A percentile compares a stretch with the other conserved stretches of the same genome.
These are phyloP conservation scores for Prietella phreatophila DNA, from an alignment of 2,113 vertebrate genomes.

Conservation along the genomic window DNA sequence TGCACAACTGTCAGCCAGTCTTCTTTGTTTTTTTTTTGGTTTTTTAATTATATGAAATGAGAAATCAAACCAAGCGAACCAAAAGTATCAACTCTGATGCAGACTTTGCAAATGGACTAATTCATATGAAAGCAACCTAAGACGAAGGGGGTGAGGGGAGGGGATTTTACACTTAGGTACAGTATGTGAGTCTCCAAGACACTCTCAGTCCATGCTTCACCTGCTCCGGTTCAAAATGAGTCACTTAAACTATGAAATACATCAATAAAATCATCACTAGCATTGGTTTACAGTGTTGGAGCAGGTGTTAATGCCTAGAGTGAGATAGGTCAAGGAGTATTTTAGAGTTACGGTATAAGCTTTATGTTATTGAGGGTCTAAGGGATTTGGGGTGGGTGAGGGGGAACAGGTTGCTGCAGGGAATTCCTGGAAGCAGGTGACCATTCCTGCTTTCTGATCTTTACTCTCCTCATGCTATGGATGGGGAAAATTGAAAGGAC, in stretches of 20 bases:
- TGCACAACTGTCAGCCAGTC: not conserved
- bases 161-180: conserved; percentile 19
- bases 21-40: not conserved
- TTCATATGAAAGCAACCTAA: conserved; percentile 14
- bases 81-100: not conserved
- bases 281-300: not conserved
- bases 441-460: conserved; percentile 31
- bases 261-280: not conserved
- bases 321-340: conserved; percentile 65
- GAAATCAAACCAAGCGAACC: not conserved
- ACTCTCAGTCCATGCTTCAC: conserved; percentile 72
- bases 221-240: not conserved
- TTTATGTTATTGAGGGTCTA: conserved; percentile 58
- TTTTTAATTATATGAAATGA: not conserved
- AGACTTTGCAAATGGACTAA: not conserved
- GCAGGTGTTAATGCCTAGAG: conserved; percentile 62
- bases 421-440: conserved; percentile 54
- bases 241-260: not conserved
- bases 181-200: conserved; percentile 46
- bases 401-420: conserved; percentile 39
- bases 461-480: conserved; percentile 21
- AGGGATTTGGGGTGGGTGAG: conserved; percentile 23
- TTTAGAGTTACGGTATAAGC: conserved; percentile 29
- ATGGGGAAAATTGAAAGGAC: not conserved
- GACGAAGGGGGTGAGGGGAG: conserved; percentile 53